A percentile compares a stretch with the other conserved stretches of the same genome.
These are phyloP conservation scores for Sebastes oblongus DNA, from an alignment of 2,797 vertebrate genomes.

Conservation along the genomic window DNA sequence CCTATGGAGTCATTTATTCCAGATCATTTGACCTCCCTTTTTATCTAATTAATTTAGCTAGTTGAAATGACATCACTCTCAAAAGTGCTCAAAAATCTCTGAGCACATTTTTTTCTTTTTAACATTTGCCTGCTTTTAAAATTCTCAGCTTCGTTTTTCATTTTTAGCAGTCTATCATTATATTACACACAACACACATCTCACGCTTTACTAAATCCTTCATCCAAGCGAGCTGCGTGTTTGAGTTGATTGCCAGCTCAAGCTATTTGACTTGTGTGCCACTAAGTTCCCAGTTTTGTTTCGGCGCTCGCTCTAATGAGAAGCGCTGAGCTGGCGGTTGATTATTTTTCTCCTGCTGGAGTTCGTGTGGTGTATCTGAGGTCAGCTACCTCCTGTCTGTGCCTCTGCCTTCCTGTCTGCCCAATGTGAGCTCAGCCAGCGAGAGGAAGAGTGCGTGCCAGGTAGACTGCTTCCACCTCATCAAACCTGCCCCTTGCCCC, in stretches of 20 bases:
- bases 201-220: neutral
- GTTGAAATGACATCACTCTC: neutral
- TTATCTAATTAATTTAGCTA: neutral
- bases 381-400: slow-evolving; percentile 47
- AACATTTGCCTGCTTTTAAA: neutral
- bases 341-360: slow-evolving; percentile 67
- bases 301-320: slow-evolving; percentile 43
- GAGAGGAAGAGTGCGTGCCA: slow-evolving; percentile 56
- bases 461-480: slow-evolving; percentile 74
- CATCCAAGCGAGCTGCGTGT: neutral
- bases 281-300: slow-evolving; percentile 2
- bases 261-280: slow-evolving; percentile 24
- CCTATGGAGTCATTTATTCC: neutral
- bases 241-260: slow-evolving; percentile 21
- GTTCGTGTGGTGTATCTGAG: slow-evolving; percentile 49
- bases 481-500: slow-evolving; percentile 62
- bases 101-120: neutral
- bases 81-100: neutral
- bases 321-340: slow-evolving; percentile 48
- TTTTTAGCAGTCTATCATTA: slow-evolving; percentile 9
- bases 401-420: slow-evolving; percentile 54
- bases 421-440: slow-evolving; percentile 47
- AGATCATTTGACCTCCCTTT: neutral
- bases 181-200: slow-evolving; percentile 15
- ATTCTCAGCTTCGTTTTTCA: slow-evolving; percentile 6